Percentiles rank a stretch among this genome's conserved stretches.
Evolutionary conservation across 2,113 vertebrate genomes (phyloP).

Genomic region (Mastomys natalensis): DNA sequence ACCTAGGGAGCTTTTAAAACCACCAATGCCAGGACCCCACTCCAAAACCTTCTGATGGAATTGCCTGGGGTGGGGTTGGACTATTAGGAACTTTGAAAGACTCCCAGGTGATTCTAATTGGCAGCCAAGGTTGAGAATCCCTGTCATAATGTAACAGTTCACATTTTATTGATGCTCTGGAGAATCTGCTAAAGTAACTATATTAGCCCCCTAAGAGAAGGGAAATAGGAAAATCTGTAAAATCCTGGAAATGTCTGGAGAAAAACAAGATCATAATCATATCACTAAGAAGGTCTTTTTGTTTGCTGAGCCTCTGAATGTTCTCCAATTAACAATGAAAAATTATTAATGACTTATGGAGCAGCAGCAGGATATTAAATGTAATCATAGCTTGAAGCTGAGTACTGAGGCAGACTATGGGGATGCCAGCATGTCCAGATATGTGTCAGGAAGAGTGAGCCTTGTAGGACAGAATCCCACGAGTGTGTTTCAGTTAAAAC

Average conservation of each 20-base stretch:
- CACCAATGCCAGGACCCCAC: constrained; percentile 2
- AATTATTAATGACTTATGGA: constrained; percentile 5
- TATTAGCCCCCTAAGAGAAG: constrained; percentile 36
- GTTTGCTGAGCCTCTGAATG: neutral
- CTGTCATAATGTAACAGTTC: constrained; percentile 53
- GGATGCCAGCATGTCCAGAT: neutral
- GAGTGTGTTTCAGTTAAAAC: constrained; percentile 25
- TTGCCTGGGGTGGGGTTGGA: neutral
- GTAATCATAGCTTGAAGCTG: constrained; percentile 22
- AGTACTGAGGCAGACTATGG: constrained; percentile 4
- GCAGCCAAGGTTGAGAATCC: constrained; percentile 18
- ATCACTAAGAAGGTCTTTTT: neutral
- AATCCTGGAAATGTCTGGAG: constrained; percentile 47
- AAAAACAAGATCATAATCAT: constrained; percentile 45
- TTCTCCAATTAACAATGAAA: neutral
- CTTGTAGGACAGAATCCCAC: constrained; percentile 49
- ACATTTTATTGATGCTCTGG: constrained; percentile 34
- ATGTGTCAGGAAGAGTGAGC: neutral
- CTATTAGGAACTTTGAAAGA: constrained; percentile 51
- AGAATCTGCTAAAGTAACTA: constrained; percentile 40
- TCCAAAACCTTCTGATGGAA: constrained; percentile 63
- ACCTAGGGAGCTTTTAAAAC: constrained; percentile 65
- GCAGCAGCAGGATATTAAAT: constrained; percentile 56
- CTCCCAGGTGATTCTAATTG: constrained; percentile 57
- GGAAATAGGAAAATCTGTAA: constrained; percentile 48